Evolutionary conservation across 2,113 vertebrate genomes (phyloP).

Genomic region (Cyphomyrus discorhynchus): DNA sequence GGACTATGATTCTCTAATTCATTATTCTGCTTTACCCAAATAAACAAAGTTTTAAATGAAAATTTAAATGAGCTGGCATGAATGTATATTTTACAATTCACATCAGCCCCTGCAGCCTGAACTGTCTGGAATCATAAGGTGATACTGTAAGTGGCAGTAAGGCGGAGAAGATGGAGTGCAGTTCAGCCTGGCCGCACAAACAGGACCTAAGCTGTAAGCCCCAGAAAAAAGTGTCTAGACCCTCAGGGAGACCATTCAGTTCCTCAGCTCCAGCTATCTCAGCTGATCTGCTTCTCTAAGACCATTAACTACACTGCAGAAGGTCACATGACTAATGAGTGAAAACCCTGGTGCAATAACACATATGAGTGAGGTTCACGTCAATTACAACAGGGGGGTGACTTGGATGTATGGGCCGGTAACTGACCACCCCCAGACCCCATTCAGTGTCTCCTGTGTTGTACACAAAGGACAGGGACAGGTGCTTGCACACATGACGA

Average conservation of each 20-base stretch:
- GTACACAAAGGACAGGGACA: neutral
- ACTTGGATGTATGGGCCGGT: slow-evolving; percentile 78
- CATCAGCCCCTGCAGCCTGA: neutral
- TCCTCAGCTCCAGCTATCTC: slow-evolving; percentile 91
- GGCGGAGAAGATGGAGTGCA: neutral
- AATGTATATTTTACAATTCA: neutral
- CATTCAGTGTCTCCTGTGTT: neutral
- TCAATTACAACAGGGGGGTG: slow-evolving; percentile 86
- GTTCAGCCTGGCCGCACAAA: slow-evolving; percentile 31
- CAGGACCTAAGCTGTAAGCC: slow-evolving; percentile 49
- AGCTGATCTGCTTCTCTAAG: slow-evolving; percentile 99
- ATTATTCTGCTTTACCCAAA: slow-evolving; percentile 36
- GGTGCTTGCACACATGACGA: neutral
- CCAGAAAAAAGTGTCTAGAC: slow-evolving; percentile 95
- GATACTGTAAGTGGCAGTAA: neutral
- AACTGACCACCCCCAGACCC: slow-evolving; percentile 33
- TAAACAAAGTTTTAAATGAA: slow-evolving; percentile 8
- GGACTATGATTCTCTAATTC: slow-evolving; percentile 38
- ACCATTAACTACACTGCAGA: slow-evolving; percentile 98
- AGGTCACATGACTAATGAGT: slow-evolving; percentile 99
- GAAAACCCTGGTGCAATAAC: slow-evolving; percentile 85
- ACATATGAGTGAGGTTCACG: slow-evolving; percentile 79
- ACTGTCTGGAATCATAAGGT: neutral
- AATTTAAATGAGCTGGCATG: neutral
- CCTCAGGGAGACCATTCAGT: slow-evolving; percentile 99